These are phyloP conservation scores for Halcyon smyrnensis DNA, from an alignment of 2,797 vertebrate species.

Conservation along the genomic window DNA sequence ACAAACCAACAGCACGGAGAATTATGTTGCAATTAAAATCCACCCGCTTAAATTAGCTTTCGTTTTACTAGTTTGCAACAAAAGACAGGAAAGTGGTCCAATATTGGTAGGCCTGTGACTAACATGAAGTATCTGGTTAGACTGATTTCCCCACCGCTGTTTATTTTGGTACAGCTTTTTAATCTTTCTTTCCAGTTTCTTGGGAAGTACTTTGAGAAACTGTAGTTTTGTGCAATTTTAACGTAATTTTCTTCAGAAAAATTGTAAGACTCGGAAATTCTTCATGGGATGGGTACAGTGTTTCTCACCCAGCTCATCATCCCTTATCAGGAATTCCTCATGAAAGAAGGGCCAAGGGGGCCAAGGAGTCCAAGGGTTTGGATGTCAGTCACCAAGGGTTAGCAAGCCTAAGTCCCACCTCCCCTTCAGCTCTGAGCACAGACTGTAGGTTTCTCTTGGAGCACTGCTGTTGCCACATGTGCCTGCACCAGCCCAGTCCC, in stretches of 20 bases:
- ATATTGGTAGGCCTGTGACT: background rate
- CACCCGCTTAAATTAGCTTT: background rate
- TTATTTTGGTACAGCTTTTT: background rate
- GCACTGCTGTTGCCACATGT: background rate
- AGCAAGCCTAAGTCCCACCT: background rate
- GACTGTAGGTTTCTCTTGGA: background rate
- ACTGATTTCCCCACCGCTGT: background rate
- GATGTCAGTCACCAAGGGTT: background rate
- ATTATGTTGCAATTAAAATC: slow-evolving; percentile 16
- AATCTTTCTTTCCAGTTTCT: background rate
- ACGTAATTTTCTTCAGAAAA: background rate
- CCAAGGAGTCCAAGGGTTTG: background rate
- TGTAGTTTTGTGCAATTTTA: background rate
- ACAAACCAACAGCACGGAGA: background rate
- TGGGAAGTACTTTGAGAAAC: background rate
- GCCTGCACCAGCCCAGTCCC: background rate
- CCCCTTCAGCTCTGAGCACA: background rate
- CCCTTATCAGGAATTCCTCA: background rate
- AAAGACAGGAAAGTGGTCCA: slow-evolving; percentile 39
- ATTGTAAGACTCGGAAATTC: background rate
- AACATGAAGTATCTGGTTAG: background rate
- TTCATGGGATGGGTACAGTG: background rate
- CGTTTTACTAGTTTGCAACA: background rate
- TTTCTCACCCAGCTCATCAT: background rate
- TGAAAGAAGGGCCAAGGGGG: background rate